These are phyloP conservation scores for Rhineura floridana DNA, from an alignment of 2,113 vertebrate species.

Conservation along the genomic window DNA sequence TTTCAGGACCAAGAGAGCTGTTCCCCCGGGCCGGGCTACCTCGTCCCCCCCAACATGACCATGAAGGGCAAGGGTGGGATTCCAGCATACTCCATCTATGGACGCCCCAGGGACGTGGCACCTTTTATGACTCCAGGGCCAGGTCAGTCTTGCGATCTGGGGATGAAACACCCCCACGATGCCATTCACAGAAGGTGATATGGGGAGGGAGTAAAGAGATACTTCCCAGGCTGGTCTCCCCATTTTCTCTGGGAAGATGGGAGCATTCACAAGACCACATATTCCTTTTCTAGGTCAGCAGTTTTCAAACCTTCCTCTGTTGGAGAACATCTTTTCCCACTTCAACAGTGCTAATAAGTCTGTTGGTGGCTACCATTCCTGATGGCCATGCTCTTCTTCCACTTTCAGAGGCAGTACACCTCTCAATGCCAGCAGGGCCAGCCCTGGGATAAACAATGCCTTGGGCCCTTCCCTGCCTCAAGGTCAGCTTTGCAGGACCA, in stretches of 20 bases:
- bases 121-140: slow-evolving; percentile 81
- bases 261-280: background rate
- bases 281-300: background rate
- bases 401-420: too few species aligned
- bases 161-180: slow-evolving; percentile 18
- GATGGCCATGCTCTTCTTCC: too few species aligned
- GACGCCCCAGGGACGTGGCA: slow-evolving; percentile 70
- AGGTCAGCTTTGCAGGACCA: too few species aligned
- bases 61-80: slow-evolving; percentile 67
- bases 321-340: background rate
- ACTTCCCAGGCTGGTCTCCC: background rate
- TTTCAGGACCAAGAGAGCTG: background rate
- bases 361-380: too few species aligned
- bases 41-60: slow-evolving; percentile 80
- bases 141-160: slow-evolving; percentile 71
- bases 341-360: too few species aligned
- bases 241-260: background rate
- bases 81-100: slow-evolving; percentile 80
- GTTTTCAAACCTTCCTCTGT: background rate
- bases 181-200: slow-evolving; percentile 57
- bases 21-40: slow-evolving; percentile 83
- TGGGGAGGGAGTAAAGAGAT: background rate
- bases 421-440: too few species aligned
- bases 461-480: too few species aligned
- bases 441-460: too few species aligned